Evolutionary conservation across 2,113 vertebrate species (phyloP).

Genomic region (Lethenteron reissneri): DNA sequence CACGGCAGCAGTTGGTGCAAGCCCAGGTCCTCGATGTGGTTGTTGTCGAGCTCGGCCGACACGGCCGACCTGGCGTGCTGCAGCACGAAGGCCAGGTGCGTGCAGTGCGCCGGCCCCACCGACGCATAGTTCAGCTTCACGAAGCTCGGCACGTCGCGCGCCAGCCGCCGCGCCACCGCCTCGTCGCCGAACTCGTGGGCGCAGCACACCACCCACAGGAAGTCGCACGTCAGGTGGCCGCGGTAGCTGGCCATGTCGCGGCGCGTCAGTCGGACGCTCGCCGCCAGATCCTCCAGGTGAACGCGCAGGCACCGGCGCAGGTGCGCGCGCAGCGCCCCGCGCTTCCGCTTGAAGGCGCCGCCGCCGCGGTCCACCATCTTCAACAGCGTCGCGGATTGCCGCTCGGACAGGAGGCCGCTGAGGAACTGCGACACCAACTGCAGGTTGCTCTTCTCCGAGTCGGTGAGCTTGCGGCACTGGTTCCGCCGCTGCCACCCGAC

Average conservation of each 20-base stretch:
- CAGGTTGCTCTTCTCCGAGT: constrained; percentile 1
- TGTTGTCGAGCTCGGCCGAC: constrained; percentile 5
- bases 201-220: neutral
- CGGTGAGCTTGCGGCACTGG: neutral
- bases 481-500: too few relatives aligned
- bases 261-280: neutral
- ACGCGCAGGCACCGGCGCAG: constrained; percentile 1
- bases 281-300: neutral
- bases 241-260: constrained; percentile 1
- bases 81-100: constrained; percentile 1
- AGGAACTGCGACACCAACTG: constrained; percentile 5
- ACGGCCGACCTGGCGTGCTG: neutral
- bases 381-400: neutral
- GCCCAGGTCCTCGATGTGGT: neutral
- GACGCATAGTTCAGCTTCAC: neutral
- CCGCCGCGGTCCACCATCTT: neutral
- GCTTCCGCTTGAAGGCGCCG: neutral
- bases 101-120: neutral
- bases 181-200: constrained; percentile 3
- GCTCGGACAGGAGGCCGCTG: neutral
- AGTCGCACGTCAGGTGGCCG: neutral
- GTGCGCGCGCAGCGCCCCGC: neutral
- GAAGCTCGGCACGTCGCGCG: neutral
- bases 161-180: constrained; percentile 1
- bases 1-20: neutral